Evolutionary conservation across 2,888 invertebrate genomes (phyloP).

Genomic region (Melanostoma scalare): DNA sequence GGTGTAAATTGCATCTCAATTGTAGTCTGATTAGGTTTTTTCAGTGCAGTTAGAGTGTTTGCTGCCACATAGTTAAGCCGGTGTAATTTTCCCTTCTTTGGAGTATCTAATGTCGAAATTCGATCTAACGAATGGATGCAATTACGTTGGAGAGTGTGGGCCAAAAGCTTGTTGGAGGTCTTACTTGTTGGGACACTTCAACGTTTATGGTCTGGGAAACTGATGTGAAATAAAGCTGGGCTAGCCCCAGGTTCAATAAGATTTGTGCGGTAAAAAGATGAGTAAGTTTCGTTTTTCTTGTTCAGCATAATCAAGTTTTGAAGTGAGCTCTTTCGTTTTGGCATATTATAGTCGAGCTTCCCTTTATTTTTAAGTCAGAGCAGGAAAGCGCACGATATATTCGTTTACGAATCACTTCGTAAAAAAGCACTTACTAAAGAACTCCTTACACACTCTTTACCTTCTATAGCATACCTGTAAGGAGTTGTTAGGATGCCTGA

Average conservation of each 20-base stretch:
- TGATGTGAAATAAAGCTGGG: slow-evolving; percentile 52
- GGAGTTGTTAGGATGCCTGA: too few species aligned
- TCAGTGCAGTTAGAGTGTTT: slow-evolving; percentile 41
- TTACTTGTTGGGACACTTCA: slow-evolving; percentile 55
- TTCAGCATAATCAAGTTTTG: not conserved
- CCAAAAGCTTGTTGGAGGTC: slow-evolving; percentile 65
- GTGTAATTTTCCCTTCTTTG: slow-evolving; percentile 58
- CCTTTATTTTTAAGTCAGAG: too few species aligned
- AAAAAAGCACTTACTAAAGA: too few species aligned
- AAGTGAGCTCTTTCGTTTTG: slow-evolving; percentile 2
- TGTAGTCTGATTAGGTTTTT: slow-evolving; percentile 68
- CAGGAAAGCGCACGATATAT: too few species aligned
- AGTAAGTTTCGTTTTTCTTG: slow-evolving; percentile 18
- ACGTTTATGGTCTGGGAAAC: slow-evolving; percentile 41
- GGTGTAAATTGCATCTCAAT: slow-evolving; percentile 73
- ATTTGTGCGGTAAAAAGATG: slow-evolving; percentile 15
- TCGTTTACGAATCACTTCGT: too few species aligned
- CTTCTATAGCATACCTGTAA: too few species aligned
- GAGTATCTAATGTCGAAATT: slow-evolving; percentile 65
- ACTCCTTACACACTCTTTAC: too few species aligned
- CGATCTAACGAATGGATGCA: slow-evolving; percentile 69
- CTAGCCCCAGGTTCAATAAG: slow-evolving; percentile 46
- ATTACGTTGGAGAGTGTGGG: slow-evolving; percentile 66
- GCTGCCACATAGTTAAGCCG: slow-evolving; percentile 67
- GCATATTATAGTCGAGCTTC: not conserved